A percentile compares a stretch with the other conserved stretches of the same genome.
phyloP scores from a whole-genome alignment of 2,113 vertebrate genomes.

The Cettia cetti region DNA sequence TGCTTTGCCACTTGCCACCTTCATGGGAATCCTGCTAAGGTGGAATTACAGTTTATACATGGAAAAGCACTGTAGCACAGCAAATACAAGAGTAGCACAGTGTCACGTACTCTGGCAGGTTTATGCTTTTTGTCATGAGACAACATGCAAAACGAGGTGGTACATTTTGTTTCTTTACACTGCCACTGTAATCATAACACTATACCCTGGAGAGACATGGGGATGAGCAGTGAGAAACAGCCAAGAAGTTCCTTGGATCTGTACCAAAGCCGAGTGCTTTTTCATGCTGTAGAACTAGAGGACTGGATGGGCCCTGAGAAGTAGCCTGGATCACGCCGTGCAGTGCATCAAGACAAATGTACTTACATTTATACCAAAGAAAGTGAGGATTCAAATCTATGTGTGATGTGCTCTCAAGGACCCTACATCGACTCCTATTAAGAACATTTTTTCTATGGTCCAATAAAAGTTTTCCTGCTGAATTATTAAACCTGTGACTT shows the following conservation, averaged over 20 bases:
- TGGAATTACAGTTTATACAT: neutral
- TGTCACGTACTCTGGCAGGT: neutral
- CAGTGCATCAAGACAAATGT: neutral
- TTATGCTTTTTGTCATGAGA: neutral
- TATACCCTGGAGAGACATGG: neutral
- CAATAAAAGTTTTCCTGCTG: neutral
- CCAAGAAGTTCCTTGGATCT: neutral
- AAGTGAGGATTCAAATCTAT: neutral
- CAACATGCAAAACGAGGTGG: neutral
- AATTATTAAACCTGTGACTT: neutral
- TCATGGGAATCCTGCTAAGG: neutral
- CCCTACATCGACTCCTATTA: neutral
- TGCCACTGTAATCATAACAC: rapidly evolving
- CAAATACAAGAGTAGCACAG: neutral
- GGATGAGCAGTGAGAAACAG: neutral
- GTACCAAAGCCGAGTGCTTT: neutral
- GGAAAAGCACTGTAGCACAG: neutral
- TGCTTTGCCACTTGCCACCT: neutral
- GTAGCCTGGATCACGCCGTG: rapidly evolving
- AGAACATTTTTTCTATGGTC: neutral
- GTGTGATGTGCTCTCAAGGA: neutral
- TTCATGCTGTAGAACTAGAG: neutral
- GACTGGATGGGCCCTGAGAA: neutral
- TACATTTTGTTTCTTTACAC: neutral
- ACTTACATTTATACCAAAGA: neutral